Evolutionary conservation across 37 sponge, comb jelly and placozoan species (phyloP), one percentile per base, ranked within the genome.

Genomic region (Halichondria panicea): DNA sequence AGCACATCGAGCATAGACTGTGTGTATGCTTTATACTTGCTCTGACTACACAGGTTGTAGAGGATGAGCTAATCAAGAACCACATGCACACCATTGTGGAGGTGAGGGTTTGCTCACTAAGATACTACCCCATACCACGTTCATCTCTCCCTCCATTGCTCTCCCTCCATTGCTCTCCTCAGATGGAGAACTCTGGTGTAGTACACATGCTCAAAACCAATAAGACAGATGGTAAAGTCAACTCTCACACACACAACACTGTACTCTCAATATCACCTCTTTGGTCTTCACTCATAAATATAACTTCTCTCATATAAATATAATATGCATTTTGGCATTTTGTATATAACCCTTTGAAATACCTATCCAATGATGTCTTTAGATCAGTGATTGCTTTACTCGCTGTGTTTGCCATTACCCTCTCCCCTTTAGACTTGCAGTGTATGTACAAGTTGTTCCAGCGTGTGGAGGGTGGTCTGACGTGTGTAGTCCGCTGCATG

Each of bases 131-230:
- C n/a, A n/a, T n/a, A n/a, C n/a, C n/a, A n/a, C n/a, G n/a, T n/a
- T n/a, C n/a, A n/a, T n/a, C n/a, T n/a, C n/a, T n/a, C n/a, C n/a
- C n/a, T n/a, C n/a, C n/a, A n/a, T 28, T 39, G 53, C 6, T 36
- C 30, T 62, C 12, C n/a, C n/a, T n/a, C n/a, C n/a, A n/a, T n/a
- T n/a, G n/a, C n/a, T n/a, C n/a, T n/a, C n/a, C n/a, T n/a, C 58
- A 93, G 88, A 98, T 98, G 99, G 99, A 98, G 79, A 95, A 98
- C 72, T 96, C 96, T 53, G 99, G 99, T 33, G 94, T 95, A 45
- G 94, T 98, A 13, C 89, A 93, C 79, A 98, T 98, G 99, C 75
- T 98, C 42, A 90, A 86, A 76, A 95, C 97, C 21, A 79, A 75
- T 41, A 91, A 91, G 34, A 73, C 78, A 28, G 92, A 87, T 30